Evolutionary conservation across 1,140 invertebrate species (phyloP), one percentile per base, ranked within the genome.

Genomic region (Zaprionus gabonicus): DNA sequence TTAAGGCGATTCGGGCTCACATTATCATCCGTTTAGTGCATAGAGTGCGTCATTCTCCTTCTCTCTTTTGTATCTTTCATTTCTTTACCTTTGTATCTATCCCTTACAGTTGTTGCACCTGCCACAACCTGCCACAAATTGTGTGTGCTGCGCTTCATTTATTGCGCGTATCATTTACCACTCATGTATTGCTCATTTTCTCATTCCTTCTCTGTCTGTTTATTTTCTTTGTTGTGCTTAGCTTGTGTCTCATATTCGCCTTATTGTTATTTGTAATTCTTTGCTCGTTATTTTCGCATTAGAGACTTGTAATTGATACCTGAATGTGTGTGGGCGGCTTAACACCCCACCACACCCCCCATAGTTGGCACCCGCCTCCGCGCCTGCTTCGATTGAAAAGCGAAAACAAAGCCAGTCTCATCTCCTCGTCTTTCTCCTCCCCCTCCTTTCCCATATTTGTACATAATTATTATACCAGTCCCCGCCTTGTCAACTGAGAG

Each of bases 281-380:
- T 87, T 87, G 70, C 80, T 88, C 77, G 84, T 87, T 88, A 88
- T 87, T 79, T 87, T 84, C 81, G 84, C 85, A 84, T 87, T 87
- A 87, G 81, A 87, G 71, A 72, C 75, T 76, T 76, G 85, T 88
- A 88, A 88, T 88, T 88, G 85, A 88, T 88, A 88, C 85, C 84
- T 90, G 68, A 41, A n/a, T 41, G 38, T 68, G 58, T 73, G 58
- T 46, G 78, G 69, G 71, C 27, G 69, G 82, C 62, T 68, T 41
- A 63, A 6, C 13, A 23, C 9, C 31, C 31, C 31, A 34, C 31
- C 31, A 10, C 31, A 34, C 31, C 3, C 31, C 9, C 31, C 10
- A 10, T 34, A 34, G n/a, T 56, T 28, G 20, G 25, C 75, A 55
- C 2, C 4, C 20, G 12, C 23, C 28, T 20, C 7, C 2, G 12